A percentile compares a stretch with the other conserved stretches of the same genome.
Conservation (phyloP, 2,113 vertebrate genomes). For the Cyphomyrus discorhynchus region DNA sequence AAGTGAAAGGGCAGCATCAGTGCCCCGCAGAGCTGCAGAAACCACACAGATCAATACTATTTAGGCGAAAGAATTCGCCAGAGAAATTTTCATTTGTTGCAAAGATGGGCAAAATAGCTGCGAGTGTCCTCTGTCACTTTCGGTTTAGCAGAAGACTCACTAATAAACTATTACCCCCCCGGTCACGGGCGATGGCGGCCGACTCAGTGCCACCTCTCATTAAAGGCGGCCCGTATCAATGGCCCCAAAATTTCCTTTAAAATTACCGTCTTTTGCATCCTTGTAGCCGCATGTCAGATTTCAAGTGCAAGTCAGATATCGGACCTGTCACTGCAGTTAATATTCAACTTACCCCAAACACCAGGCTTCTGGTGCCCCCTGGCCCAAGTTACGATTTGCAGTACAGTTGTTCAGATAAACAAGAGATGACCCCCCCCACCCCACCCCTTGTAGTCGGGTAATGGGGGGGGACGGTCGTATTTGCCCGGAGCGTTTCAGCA, state of each 20-base stretch:
- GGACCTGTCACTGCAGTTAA: conserved; percentile 76
- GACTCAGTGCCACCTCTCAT: conserved; percentile 77
- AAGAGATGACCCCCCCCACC: conserved; percentile 47
- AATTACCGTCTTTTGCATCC: conserved; percentile 76
- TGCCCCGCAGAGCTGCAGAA: conserved; percentile 51
- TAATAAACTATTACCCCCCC: conserved; percentile 77
- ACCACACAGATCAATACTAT: conserved; percentile 62
- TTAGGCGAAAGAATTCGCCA: conserved; percentile 53
- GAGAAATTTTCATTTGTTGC: conserved; percentile 68
- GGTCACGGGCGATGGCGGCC: conserved; percentile 74
- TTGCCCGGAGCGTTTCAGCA: conserved; percentile 9
- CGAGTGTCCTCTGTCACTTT: conserved; percentile 71
- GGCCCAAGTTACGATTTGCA: conserved; percentile 64
- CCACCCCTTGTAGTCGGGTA: neutral
- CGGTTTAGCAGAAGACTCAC: conserved; percentile 66
- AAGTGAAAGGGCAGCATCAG: conserved; percentile 53
- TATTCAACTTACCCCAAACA: conserved; percentile 65
- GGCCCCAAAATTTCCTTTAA: conserved; percentile 82
- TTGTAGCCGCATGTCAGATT: conserved; percentile 72
- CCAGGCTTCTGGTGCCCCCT: conserved; percentile 49
- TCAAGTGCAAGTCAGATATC: conserved; percentile 73
- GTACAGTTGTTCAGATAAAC: conserved; percentile 55
- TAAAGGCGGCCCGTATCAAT: conserved; percentile 75
- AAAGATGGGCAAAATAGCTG: conserved; percentile 64
- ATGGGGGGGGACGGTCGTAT: neutral